Base-by-base conservation (phyloP, 2,797 vertebrate genomes). In the Dryobates pubescens region DNA sequence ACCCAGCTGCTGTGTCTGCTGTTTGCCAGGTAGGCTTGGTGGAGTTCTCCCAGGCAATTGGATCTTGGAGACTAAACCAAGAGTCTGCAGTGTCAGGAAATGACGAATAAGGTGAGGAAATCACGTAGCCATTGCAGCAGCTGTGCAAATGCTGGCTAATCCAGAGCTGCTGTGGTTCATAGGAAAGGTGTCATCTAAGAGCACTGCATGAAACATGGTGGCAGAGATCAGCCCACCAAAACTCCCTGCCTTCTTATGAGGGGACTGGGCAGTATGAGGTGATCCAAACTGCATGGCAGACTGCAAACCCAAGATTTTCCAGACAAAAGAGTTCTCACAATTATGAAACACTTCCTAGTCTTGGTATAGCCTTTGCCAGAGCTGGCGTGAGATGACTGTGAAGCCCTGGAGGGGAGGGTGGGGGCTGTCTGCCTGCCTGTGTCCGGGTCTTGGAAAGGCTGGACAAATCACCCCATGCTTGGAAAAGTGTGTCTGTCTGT, bases 91-190 rank as follows among this genome's bases (percentile, higher is more conserved):
- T 27, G 34, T 36, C 1, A 3, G 41, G 36, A 54, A 64, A 47
- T 0, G 5, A 36, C 70, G 49, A 12, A 62, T 59, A 49, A 49
- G 53, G 53, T 12, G 0, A 0, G 34, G 26, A 58, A 67, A 43
- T 13, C 1, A 2, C 9, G 4, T n/a, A 41, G 61, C 69, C n/a
- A 10, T 30, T 1, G 5, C 34, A 47, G 59, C 59, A 91, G 34
- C 77, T 72, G 54, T 13, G 68, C 59, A 38, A 79, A 59, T 16
- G 29, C 17, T 23, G 47, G 29, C 23, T 47, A 43, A 26, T 20
- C 57, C 29, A 17, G 68, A 62, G 54, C 26, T 62, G 49, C 47
- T 76, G 70, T 12, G 4, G 19, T 36, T 82, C 36, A 17, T 13
- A 38, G 51, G 26, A 67, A 74, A 51, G 49, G 27, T 2, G 2